Base-by-base conservation (phyloP, 2,888 invertebrate species). In the Orthonevra nobilis region DNA sequence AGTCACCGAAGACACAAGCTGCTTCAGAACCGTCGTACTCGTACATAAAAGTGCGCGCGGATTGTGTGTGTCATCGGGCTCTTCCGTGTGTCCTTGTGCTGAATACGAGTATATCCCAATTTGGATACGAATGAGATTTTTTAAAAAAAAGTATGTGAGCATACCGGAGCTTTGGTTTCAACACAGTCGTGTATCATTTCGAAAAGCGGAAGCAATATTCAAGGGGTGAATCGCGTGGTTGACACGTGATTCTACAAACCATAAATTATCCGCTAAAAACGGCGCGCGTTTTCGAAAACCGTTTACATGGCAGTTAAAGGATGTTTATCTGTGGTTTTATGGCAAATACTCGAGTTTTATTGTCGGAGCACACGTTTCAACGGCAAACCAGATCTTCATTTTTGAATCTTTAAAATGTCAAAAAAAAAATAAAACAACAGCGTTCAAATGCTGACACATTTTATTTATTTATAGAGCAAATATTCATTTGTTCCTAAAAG, bases 201-300 rank as follows among this genome's bases (percentile, higher is more conserved):
- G 60, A 38, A 54, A 38, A 82, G 73, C 84, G 85, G 84, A 83
- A 84, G 83, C 83, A 84, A 85, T 84, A 83, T 77, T 82, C 66
- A 81, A 75, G 83, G 84, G 84, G 83, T 84, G 84, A 82, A 85
- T 84, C 87, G 87, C 86, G 87, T 87, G 88, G 87, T 86, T 86
- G 88, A 86, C 89, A 88, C 89, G 88, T 88, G 88, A 88, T 86
- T 86, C 85, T 84, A 82, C 74, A n/a, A 85, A 82, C 85, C 85
- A 87, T 88, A 88, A 88, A 89, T 88, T 87, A 86, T 83, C 81
- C 79, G 46, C 66, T 44, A 46, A 66, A 61, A 54, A 68, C 48
- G 28, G 36, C 61, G 42, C 15, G 54, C 60, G 46, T 23, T 72
- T 50, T n/a, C n/a, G n/a, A 5, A 30, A 44, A 48, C 61, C 34